These are phyloP conservation scores for Nyctibius grandis DNA, from an alignment of 2,797 vertebrate species.

Conservation along the genomic window DNA sequence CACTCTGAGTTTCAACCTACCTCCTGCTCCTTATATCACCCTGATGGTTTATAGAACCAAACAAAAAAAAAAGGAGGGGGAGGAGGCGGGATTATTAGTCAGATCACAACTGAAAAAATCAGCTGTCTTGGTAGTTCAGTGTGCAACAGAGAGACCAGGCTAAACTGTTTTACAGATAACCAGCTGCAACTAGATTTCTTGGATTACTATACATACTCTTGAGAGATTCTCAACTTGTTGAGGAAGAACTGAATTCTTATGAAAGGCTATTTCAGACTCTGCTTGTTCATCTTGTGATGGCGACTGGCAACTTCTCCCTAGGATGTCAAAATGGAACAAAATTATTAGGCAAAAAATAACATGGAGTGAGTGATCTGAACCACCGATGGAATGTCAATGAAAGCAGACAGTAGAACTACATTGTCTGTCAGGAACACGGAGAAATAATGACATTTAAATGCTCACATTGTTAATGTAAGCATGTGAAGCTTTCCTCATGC, in stretches of 20 bases:
- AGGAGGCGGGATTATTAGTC: not conserved
- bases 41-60: not conserved
- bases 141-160: not conserved
- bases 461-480: not conserved
- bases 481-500: not conserved
- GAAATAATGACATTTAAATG: not conserved
- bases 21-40: not conserved
- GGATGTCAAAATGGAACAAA: not conserved
- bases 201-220: slow-evolving; percentile 36
- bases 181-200: not conserved
- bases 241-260: not conserved
- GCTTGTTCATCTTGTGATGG: not conserved
- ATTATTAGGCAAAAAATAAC: not conserved
- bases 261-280: not conserved
- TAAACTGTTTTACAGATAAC: not conserved
- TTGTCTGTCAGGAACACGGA: not conserved
- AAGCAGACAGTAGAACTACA: not conserved
- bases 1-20: not conserved
- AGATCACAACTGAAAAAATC: not conserved
- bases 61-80: not conserved
- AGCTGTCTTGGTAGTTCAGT: not conserved
- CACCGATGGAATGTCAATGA: not conserved
- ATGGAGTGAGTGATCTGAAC: not conserved
- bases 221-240: not conserved
- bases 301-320: slow-evolving; percentile 38